phyloP scores from a whole-genome alignment of 2,797 vertebrate genomes.

The Enteromius treurensis region DNA sequence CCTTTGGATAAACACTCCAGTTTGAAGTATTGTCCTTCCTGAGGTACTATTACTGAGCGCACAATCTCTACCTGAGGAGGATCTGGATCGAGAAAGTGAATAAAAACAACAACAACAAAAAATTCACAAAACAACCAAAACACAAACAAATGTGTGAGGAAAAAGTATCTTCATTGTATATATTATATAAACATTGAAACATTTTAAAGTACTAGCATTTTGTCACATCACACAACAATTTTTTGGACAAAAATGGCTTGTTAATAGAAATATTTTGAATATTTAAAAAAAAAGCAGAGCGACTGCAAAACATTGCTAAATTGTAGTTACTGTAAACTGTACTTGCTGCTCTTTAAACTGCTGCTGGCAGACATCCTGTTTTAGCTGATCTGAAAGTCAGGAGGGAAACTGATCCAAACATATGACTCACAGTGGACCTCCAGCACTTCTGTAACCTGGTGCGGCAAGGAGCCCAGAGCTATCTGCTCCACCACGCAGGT shows the following conservation, averaged over 20 bases:
- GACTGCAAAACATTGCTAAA: neutral
- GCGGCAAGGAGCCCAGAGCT: constrained; percentile 87
- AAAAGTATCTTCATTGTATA: neutral
- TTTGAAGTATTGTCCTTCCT: constrained; percentile 96
- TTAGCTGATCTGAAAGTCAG: neutral
- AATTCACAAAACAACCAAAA: neutral
- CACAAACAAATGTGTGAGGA: neutral
- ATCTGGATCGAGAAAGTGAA: constrained; percentile 76
- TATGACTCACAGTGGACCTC: constrained; percentile 97
- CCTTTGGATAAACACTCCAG: constrained; percentile 97
- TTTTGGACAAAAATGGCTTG: neutral
- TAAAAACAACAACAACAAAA: neutral
- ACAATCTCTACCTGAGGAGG: constrained; percentile 92
- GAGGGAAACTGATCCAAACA: constrained; percentile 16
- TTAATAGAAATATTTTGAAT: neutral
- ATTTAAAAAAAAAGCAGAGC: neutral
- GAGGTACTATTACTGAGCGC: constrained; percentile 89
- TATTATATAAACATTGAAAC: neutral
- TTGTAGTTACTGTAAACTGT: neutral
- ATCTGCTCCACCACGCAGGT: constrained; percentile 96
- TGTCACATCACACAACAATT: too few relatives aligned
- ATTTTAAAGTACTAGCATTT: neutral
- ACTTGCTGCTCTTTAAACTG: neutral
- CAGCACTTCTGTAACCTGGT: constrained; percentile 94
- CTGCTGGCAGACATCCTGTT: neutral